Evolutionary conservation across 2,797 vertebrate species (phyloP).

Genomic region (Crocidura indochinensis): DNA sequence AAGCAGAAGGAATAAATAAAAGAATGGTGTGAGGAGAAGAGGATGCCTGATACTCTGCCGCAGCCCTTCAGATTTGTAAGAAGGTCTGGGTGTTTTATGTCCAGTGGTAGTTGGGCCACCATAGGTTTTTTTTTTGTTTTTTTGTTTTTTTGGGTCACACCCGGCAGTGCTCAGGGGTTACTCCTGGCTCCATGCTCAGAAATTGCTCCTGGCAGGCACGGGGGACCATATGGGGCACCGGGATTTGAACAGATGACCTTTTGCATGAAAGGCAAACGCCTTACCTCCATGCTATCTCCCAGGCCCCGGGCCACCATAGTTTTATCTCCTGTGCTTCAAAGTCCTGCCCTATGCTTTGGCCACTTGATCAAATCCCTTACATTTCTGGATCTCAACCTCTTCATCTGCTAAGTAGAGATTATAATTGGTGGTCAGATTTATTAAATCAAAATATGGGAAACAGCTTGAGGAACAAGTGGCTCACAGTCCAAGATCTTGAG

Average conservation of each 20-base stretch:
- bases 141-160: too few species aligned
- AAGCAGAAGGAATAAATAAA: neutral
- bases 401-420: neutral
- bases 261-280: too few species aligned
- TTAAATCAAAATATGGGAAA: neutral
- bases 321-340: neutral
- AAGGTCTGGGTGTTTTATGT: neutral
- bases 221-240: too few species aligned
- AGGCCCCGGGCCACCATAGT: neutral
- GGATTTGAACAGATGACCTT: too few species aligned
- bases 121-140: too few species aligned
- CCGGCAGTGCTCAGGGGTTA: too few species aligned
- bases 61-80: neutral
- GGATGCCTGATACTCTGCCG: neutral
- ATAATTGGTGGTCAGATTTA: neutral
- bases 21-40: neutral
- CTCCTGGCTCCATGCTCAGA: too few species aligned
- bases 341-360: neutral
- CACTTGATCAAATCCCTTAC: neutral
- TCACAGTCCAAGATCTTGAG: too few species aligned
- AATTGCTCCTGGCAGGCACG: too few species aligned
- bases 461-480: neutral
- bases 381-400: neutral
- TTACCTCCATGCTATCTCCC: too few species aligned
- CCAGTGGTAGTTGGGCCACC: neutral